Percentiles rank a stretch among this genome's conserved stretches.
Evolutionary conservation across 2,888 invertebrate genomes (phyloP).

Genomic region (Drosophila austrosaltans): DNA sequence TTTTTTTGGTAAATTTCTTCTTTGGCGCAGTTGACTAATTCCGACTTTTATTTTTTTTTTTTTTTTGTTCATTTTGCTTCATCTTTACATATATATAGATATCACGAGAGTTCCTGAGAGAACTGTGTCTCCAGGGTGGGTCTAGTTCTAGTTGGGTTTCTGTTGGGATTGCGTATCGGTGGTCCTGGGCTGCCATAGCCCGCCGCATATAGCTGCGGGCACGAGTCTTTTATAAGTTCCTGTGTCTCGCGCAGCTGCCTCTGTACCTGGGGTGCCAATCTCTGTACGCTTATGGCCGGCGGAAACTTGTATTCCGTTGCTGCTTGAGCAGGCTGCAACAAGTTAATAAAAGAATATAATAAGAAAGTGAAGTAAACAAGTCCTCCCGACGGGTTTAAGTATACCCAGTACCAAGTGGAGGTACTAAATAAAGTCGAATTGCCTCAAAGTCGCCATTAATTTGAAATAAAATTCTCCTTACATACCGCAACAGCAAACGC

Average conservation of each 20-base stretch:
- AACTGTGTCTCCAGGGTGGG: constrained; percentile 84
- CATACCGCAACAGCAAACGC: too few species aligned
- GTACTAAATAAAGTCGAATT: too few species aligned
- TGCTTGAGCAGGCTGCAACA: constrained; percentile 56
- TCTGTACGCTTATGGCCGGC: constrained; percentile 84
- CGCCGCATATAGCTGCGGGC: constrained; percentile 83
- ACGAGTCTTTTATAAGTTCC: constrained; percentile 84
- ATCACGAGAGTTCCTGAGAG: constrained; percentile 84
- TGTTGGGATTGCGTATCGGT: constrained; percentile 83
- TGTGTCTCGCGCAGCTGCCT: constrained; percentile 84
- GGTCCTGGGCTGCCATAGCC: constrained; percentile 84
- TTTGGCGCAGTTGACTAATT: constrained; percentile 60
- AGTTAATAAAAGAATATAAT: background rate
- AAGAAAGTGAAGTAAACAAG: background rate
- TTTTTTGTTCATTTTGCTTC: constrained; percentile 27
- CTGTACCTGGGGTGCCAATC: constrained; percentile 84
- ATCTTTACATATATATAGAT: constrained; percentile 82
- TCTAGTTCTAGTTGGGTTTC: constrained; percentile 82
- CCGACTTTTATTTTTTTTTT: constrained; percentile 38
- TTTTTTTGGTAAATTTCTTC: constrained; percentile 50
- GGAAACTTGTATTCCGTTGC: constrained; percentile 83
- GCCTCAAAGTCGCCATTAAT: too few species aligned
- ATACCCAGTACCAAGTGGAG: too few species aligned
- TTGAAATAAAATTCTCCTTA: too few species aligned
- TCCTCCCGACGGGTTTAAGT: too few species aligned